Conservation (phyloP, 2,888 invertebrate genomes). For the Chrysolina oricalcia region DNA sequence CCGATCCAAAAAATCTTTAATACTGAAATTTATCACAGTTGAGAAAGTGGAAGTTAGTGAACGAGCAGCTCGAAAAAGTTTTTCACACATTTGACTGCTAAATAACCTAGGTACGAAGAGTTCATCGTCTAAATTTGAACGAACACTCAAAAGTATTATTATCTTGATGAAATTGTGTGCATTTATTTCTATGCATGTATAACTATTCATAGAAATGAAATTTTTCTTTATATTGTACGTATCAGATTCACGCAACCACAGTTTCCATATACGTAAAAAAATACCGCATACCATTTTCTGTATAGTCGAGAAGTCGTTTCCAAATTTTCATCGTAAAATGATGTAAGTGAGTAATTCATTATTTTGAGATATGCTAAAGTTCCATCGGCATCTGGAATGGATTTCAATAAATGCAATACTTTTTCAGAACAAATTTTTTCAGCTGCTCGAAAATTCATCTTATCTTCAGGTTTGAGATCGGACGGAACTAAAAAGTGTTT, state of each 20-base stretch:
- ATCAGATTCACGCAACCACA: background rate
- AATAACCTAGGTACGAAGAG: slow-evolving; percentile 4
- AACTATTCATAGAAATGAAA: slow-evolving; percentile 36
- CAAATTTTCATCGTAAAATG: background rate
- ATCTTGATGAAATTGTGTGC: slow-evolving; percentile 30
- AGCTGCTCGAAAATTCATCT: slow-evolving; percentile 44
- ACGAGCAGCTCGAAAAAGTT: slow-evolving; percentile 2
- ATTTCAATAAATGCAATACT: slow-evolving; percentile 32
- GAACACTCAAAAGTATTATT: background rate
- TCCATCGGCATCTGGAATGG: slow-evolving; percentile 7
- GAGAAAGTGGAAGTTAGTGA: slow-evolving; percentile 15
- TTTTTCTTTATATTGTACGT: no score
- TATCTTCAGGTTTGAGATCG: slow-evolving; percentile 42
- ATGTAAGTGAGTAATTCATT: slow-evolving; percentile 1
- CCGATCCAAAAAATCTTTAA: slow-evolving; percentile 33
- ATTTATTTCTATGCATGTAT: slow-evolving; percentile 45
- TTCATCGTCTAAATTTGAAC: background rate
- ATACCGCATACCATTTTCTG: background rate
- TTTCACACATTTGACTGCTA: slow-evolving; percentile 40
- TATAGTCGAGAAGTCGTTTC: background rate
- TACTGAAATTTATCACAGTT: slow-evolving; percentile 41
- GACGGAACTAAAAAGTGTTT: slow-evolving; percentile 43
- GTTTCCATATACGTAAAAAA: background rate
- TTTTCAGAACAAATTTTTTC: slow-evolving; percentile 40
- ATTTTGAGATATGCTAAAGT: background rate